Conservation (phyloP, 2,113 vertebrate species). For the Varanus komodoensis region DNA sequence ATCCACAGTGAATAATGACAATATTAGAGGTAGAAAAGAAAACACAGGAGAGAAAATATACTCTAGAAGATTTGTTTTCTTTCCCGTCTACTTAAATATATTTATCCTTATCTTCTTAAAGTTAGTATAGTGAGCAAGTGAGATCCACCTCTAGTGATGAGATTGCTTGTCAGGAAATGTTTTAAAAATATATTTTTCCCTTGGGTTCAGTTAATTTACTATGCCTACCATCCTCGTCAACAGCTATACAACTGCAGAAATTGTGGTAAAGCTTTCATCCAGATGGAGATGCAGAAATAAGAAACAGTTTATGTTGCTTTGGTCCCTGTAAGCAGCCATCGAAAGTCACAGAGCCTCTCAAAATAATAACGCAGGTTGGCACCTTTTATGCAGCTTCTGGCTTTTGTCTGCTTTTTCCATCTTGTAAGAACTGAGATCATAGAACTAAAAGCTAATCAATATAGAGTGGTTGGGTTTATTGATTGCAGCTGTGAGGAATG, state of each 20-base stretch:
- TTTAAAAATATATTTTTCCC: background rate
- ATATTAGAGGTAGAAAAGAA: background rate
- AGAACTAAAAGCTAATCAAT: conserved; percentile 5
- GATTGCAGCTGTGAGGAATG: conserved; percentile 24
- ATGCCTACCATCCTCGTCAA: background rate
- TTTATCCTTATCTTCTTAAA: background rate
- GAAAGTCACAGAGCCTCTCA: background rate
- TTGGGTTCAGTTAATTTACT: background rate
- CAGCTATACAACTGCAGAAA: background rate
- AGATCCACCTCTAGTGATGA: background rate
- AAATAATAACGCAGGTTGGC: background rate
- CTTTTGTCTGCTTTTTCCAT: background rate
- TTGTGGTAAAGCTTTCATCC: background rate
- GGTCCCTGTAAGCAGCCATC: background rate
- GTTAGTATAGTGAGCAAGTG: background rate
- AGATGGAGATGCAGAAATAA: background rate
- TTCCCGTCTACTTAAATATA: background rate
- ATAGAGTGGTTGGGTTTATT: background rate
- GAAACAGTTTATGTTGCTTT: background rate
- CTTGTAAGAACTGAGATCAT: background rate
- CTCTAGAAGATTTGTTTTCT: background rate
- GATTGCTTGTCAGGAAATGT: background rate
- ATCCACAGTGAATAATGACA: background rate
- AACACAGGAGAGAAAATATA: background rate
- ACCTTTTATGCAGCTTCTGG: background rate